Conservation (phyloP, 2,888 invertebrate genomes). For the Drosophila anomelani region DNA sequence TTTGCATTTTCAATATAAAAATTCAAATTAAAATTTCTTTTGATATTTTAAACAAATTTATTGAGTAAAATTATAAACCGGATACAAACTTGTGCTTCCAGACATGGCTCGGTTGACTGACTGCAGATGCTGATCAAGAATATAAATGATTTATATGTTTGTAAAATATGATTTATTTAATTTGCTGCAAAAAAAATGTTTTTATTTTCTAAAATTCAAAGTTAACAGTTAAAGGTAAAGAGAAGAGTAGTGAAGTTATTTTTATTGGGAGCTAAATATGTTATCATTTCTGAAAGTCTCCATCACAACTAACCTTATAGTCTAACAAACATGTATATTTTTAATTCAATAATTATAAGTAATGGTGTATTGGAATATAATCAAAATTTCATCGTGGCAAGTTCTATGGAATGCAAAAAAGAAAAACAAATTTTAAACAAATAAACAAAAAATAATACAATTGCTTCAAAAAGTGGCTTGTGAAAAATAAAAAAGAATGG, state of each 20-base stretch:
- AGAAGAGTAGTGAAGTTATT: background rate
- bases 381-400: background rate
- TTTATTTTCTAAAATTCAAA: background rate
- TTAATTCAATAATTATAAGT: background rate
- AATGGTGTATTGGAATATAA: background rate
- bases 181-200: too few relatives aligned
- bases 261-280: background rate
- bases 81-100: too few relatives aligned
- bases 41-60: too few relatives aligned
- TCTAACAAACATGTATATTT: conserved; percentile 1
- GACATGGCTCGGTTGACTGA: too few relatives aligned
- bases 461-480: background rate
- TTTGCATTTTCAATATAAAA: too few relatives aligned
- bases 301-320: background rate
- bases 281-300: background rate
- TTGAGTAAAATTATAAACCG: too few relatives aligned
- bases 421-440: background rate
- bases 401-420: background rate
- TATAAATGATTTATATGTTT: too few relatives aligned
- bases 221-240: background rate
- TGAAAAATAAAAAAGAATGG: background rate
- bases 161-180: too few relatives aligned
- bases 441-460: background rate
- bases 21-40: too few relatives aligned
- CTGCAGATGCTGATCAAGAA: too few relatives aligned